Base-by-base conservation (phyloP, 2,888 invertebrate genomes). In the Thereva unica region DNA sequence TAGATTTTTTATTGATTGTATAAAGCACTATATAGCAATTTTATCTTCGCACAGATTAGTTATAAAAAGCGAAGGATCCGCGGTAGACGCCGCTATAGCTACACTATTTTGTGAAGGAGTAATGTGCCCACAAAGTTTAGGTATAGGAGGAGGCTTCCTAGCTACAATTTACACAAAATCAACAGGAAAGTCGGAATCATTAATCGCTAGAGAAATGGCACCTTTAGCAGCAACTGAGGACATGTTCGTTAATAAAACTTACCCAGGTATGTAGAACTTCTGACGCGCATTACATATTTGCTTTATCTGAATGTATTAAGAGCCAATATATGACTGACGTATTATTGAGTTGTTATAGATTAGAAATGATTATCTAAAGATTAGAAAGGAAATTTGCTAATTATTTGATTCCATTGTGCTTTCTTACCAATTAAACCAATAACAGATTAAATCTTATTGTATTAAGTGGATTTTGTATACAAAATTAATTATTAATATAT, bases 121-220 rank as follows among this genome's bases (percentile, higher is more conserved):
- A 4, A 86, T 90, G 3, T 89, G 92, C 77, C 87, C 92, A 4
- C 93, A 95, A 79, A 89, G 92, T 74, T 91, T 89, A 87, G 95
- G 95, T 0, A 81, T 95, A 4, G 95, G 95, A 4, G 95, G 96
- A 52, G 95, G 95, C 8, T 95, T 95, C 80, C 82, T 95, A 41
- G 89, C 93, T 80, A 92, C 91, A 0, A 85, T 93, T 66, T 95
- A 93, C 83, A 87, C 88, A 73, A 86, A 87, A 61, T 73, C 78
- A 45, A 85, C 82, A 1, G 79, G 85, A 4, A 82, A 78, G 64
- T 84, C 89, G 2, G 83, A 85, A 59, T 86, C 87, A 9, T 75
- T 94, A 59, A 88, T 91, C 78, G 90, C 93, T 0, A 84, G 93
- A 68, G 94, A 94, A 83, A 82, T 85, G 0, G 94, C 93, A 0